Evolutionary conservation across 2,888 invertebrate species (phyloP).

Genomic region (Thalpophila matura): DNA sequence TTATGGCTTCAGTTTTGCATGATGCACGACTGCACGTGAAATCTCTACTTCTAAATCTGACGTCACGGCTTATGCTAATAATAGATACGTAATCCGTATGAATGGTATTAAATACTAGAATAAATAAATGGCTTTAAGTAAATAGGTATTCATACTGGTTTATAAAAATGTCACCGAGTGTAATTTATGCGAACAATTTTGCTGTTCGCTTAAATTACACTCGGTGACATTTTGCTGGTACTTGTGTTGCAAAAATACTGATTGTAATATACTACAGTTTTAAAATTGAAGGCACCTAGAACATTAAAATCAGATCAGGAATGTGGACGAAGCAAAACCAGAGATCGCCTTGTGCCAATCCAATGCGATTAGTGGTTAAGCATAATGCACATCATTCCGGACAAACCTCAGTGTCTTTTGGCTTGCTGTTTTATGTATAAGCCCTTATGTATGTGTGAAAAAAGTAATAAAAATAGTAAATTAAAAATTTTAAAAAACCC

Average conservation of each 20-base stretch:
- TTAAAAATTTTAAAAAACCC: no score
- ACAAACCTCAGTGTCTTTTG: no score
- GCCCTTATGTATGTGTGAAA: no score
- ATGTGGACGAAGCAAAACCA: no score
- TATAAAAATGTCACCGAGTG: constrained; percentile 14
- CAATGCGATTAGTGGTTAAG: no score
- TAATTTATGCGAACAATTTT: no score
- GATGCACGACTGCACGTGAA: constrained; percentile 56
- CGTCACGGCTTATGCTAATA: constrained; percentile 22
- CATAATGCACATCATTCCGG: no score
- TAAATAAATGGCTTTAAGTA: constrained; percentile 10
- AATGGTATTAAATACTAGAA: background rate
- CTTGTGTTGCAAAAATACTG: background rate
- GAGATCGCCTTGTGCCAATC: no score
- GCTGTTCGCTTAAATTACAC: constrained; percentile 12
- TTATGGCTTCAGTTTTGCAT: constrained; percentile 62
- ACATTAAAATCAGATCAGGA: no score
- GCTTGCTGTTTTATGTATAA: no score
- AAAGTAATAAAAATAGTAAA: no score
- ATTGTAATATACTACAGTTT: background rate
- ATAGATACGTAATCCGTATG: constrained; percentile 19
- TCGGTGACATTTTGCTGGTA: background rate
- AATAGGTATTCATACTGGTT: constrained; percentile 1
- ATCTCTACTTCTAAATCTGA: constrained; percentile 42
- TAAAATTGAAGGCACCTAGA: no score